Evolutionary conservation across 2,888 invertebrate species (phyloP), one percentile per base, ranked within the genome.

Genomic region (Taenaris catops): DNA sequence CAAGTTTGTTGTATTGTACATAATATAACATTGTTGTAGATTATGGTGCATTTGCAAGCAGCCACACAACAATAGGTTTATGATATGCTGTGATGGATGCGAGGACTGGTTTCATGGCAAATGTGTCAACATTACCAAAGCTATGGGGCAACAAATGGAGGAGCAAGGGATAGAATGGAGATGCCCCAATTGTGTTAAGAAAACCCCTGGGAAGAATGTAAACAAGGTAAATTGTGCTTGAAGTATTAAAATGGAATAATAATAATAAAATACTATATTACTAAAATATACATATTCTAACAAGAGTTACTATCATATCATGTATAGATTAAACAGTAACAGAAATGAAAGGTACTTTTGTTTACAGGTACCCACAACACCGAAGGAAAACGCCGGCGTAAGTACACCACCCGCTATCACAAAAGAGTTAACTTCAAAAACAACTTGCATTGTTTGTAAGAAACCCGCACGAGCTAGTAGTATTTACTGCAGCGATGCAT

Each of bases 31-130:
- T n/a, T n/a, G n/a, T 48, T 66, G 23, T 48, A 90, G 95, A 64
- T 81, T 97, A 32, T 98, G 98, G 97, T 98, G 98, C 71, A 94
- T 98, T 63, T 98, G 98, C 65, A 93, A 93, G 53, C 95, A 96
- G 63, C 98, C 98, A 0, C 97, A 97, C 69, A 96, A 97, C 59
- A 96, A 97, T 73, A 89, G 97, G 33, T 98, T 98, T 67, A 98
- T 98, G 98, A 98, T 98, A 57, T 96, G 96, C 70, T 98, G 98
- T 71, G 98, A 98, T 72, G 90, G 91, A 6, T 98, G 98, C 68
- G 95, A 96, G 66, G 97, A 98, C 65, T 98, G 98, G 98, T 98
- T 96, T 69, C 98, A 98, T 67, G 98, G 98, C n/a, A 95, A 94
- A 63, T 98, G 98, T 79, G 97, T 98, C 6, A 95, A 95, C 54